Conservation (phyloP, 2,888 invertebrate genomes). For the Itoplectis maculator region DNA sequence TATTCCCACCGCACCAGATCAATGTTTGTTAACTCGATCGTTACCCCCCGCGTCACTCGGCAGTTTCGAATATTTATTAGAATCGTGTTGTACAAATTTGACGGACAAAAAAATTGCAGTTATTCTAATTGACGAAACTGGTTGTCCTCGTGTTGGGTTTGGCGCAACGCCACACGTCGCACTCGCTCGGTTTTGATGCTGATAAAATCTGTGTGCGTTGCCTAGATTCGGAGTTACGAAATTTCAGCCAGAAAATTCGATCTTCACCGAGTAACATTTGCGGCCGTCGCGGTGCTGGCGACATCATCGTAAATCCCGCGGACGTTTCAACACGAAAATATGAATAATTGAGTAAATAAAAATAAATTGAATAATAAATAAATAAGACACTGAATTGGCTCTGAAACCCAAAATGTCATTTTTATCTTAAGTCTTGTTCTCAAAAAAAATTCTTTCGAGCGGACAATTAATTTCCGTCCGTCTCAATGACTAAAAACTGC, state of each 20-base stretch:
- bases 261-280: slow-evolving; percentile 2
- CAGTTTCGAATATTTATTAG: background rate
- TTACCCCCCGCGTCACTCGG: background rate
- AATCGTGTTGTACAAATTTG: background rate
- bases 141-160: background rate
- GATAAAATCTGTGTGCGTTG: background rate
- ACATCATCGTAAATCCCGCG: background rate
- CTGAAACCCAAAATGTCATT: background rate
- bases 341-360: slow-evolving; percentile 9
- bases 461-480: too few species aligned
- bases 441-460: too few species aligned
- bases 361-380: slow-evolving; percentile 8
- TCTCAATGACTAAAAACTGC: too few species aligned
- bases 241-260: slow-evolving; percentile 3
- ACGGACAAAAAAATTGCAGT: too few species aligned
- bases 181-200: background rate
- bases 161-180: too few species aligned
- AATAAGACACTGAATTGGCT: background rate
- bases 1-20: background rate
- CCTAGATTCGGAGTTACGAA: background rate
- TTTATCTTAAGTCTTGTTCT: background rate
- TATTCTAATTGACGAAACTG: background rate
- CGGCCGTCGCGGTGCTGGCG: background rate
- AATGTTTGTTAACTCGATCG: slow-evolving; percentile 14
- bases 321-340: slow-evolving; percentile 3